Evolutionary conservation across 2,888 invertebrate genomes (phyloP), one percentile per base, ranked within the genome.

Genomic region (Nomada ferruginata): DNA sequence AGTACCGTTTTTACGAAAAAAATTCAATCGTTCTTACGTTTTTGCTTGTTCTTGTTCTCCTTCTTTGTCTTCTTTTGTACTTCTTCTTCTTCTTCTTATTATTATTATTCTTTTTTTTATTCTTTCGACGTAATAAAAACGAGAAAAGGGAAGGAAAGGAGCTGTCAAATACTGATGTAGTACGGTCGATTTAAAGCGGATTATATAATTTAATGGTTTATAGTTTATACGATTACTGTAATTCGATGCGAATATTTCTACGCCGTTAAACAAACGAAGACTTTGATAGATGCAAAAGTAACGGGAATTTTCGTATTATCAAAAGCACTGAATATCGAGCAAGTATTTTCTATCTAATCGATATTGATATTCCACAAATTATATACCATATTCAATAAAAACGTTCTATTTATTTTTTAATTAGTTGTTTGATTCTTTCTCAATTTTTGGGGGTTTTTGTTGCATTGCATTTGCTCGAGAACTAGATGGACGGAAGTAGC

Each of bases 281-380:
- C 26, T 18, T 64, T 68, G 15, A 52, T 59, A 13, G 74, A 81
- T 80, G 79, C 79, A 66, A 66, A 78, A 78, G 79, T 80, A 66
- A 80, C 52, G 72, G 57, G 79, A 78, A 72, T 78, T 79, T 78
- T 55, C 53, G 53, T 53, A 59, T 29, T 59, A 53, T 36, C 4
- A 20, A 13, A 53, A 70, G 53, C 50, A 71, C 23, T 13, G 7
- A 59, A 15, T 59, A 42, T 68, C 36, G 42, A n/a, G n/a, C 36
- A n/a, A 66, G 57, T 59, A 79, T 79, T 52, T 77, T 70, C 52
- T 70, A 68, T 77, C 59, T 36, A 29, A 52, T 44, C 44, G 50
- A 57, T 57, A 53, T 52, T 11, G 20, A 65, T 29, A 60, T 53
- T 73, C 42, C 59, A 73, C 59, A 60, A 77, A 73, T 13, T 44